These are phyloP conservation scores for Microctonus aethiopoides DNA, from an alignment of 2,888 invertebrate genomes.

Conservation along the genomic window DNA sequence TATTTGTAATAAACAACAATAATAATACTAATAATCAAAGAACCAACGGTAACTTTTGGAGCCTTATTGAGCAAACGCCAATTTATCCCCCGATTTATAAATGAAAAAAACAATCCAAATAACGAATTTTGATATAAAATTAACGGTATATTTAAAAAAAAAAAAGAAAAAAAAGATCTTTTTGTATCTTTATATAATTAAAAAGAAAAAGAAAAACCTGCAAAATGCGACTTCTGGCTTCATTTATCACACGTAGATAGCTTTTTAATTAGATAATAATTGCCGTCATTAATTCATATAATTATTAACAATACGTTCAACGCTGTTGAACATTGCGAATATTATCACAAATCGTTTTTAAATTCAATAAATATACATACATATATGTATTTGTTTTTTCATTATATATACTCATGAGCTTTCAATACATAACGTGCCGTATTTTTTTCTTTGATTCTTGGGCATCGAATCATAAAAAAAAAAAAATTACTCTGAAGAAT, in stretches of 20 bases:
- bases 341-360: slow-evolving; percentile 14
- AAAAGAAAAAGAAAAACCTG: slow-evolving; percentile 34
- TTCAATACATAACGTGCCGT: not conserved
- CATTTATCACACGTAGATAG: slow-evolving; percentile 40
- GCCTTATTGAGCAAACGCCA: slow-evolving; percentile 31
- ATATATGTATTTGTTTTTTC: not conserved
- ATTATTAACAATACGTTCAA: slow-evolving; percentile 31
- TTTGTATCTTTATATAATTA: slow-evolving; percentile 38
- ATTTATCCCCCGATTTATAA: slow-evolving; percentile 14
- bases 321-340: slow-evolving; percentile 28
- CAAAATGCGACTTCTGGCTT: slow-evolving; percentile 37
- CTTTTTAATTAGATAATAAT: slow-evolving; percentile 42
- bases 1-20: slow-evolving; percentile 26
- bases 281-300: slow-evolving; percentile 39
- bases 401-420: slow-evolving; percentile 16
- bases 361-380: not conserved
- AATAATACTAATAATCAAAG: slow-evolving; percentile 34
- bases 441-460: slow-evolving; percentile 21
- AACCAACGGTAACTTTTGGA: slow-evolving; percentile 35
- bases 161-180: slow-evolving; percentile 30
- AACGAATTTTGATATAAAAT: slow-evolving; percentile 26
- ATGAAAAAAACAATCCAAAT: slow-evolving; percentile 17
- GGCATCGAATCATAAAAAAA: slow-evolving; percentile 11
- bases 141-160: slow-evolving; percentile 15
- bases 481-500: no score